Evolutionary conservation across 2,797 vertebrate genomes (phyloP).

Genomic region (Schizopygopsis pylzovi): DNA sequence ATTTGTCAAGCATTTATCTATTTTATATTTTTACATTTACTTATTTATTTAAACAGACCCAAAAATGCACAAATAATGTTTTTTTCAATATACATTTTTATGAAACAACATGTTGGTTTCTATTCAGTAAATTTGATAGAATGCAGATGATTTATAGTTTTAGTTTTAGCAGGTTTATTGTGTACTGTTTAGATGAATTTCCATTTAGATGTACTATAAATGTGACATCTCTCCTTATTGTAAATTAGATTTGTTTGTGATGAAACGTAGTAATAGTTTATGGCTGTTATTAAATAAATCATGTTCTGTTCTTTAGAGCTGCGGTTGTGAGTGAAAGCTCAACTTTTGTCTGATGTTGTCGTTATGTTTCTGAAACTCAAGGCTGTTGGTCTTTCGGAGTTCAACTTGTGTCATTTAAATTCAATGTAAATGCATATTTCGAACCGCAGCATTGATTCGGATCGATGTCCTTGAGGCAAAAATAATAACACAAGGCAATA

Average conservation of each 20-base stretch:
- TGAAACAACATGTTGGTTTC: not conserved
- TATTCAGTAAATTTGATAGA: not conserved
- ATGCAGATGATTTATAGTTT: not conserved
- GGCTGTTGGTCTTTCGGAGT: constrained; percentile 11
- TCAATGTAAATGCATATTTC: constrained; percentile 47
- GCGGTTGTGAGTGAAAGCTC: not conserved
- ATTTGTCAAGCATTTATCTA: not conserved
- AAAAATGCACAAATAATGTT: not conserved
- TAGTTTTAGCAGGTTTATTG: not conserved
- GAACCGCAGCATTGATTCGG: constrained; percentile 46
- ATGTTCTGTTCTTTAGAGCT: not conserved
- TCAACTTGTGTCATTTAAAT: constrained; percentile 30
- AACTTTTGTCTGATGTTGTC: not conserved
- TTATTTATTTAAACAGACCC: not conserved
- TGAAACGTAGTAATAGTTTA: not conserved
- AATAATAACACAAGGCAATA: constrained; percentile 57
- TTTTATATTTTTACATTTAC: not conserved
- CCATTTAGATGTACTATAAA: not conserved
- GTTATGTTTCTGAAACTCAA: not conserved
- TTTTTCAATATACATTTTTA: not conserved
- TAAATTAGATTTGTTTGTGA: not conserved
- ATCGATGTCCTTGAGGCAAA: constrained; percentile 50
- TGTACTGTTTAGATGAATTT: not conserved
- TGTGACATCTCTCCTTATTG: not conserved
- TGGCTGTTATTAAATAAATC: not conserved